phyloP scores from a whole-genome alignment of 2,113 vertebrate species.

The Cyphomyrus discorhynchus region DNA sequence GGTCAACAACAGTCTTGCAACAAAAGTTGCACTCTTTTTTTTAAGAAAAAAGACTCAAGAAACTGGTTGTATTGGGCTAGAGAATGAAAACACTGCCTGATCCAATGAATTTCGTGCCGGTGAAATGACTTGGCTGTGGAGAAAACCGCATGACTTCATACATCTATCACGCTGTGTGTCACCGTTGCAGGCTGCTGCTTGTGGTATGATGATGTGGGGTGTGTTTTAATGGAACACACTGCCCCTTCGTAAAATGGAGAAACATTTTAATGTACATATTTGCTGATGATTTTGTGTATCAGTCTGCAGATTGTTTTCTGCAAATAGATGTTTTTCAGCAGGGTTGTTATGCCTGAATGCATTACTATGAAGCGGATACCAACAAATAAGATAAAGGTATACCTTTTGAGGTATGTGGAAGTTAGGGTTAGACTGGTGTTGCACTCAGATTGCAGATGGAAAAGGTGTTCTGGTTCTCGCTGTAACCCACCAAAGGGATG shows the following conservation, averaged over 20 bases:
- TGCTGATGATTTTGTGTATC: neutral
- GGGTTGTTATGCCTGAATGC: neutral
- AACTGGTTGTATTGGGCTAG: neutral
- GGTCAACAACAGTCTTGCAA: neutral
- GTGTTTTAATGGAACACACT: neutral
- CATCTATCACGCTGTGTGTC: neutral
- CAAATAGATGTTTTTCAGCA: neutral
- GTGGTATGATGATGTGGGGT: neutral
- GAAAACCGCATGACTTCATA: neutral
- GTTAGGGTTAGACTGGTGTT: neutral
- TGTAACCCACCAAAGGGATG: no score
- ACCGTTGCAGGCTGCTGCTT: neutral
- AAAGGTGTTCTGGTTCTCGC: no score
- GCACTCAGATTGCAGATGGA: neutral
- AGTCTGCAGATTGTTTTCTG: neutral
- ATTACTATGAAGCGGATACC: neutral
- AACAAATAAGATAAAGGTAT: neutral
- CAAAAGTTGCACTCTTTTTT: neutral
- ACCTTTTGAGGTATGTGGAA: neutral
- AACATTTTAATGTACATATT: neutral
- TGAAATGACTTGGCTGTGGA: neutral
- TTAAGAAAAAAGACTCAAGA: neutral
- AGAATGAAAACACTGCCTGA: neutral
- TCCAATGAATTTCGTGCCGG: neutral
- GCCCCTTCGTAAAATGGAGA: neutral